These are phyloP conservation scores for Glomeris marginata DNA, from an alignment of 2,888 invertebrate genomes.

Conservation along the genomic window DNA sequence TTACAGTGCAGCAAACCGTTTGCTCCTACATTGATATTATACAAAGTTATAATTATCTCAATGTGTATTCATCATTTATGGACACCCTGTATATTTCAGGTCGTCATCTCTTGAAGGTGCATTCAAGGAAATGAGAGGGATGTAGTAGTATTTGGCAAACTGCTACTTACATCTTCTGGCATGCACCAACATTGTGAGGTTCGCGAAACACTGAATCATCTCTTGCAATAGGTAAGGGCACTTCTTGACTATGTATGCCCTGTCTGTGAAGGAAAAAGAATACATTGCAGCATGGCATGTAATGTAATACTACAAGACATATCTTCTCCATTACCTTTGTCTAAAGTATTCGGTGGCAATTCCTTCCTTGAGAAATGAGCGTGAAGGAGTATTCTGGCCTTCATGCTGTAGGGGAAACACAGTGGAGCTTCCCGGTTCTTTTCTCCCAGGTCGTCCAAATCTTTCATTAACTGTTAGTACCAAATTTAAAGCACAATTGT, in stretches of 20 bases:
- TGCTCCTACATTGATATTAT: no score
- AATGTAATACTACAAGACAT: slow-evolving; percentile 46
- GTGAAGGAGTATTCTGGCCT: slow-evolving; percentile 82
- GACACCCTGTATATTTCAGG: no score
- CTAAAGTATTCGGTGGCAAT: slow-evolving; percentile 59
- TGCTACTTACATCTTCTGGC: slow-evolving; percentile 69
- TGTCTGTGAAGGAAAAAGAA: slow-evolving; percentile 21
- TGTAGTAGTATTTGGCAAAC: no score
- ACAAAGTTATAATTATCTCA: no score
- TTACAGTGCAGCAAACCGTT: no score
- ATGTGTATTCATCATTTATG: no score
- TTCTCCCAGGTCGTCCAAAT: slow-evolving; percentile 78
- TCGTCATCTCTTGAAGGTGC: no score
- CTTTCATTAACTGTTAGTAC: slow-evolving; percentile 61
- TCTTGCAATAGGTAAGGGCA: slow-evolving; percentile 92
- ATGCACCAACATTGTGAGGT: slow-evolving; percentile 78
- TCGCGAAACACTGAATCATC: slow-evolving; percentile 91
- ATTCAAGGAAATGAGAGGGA: no score
- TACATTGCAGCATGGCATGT: background rate
- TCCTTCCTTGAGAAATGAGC: slow-evolving; percentile 81
- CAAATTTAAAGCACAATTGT: slow-evolving; percentile 7
- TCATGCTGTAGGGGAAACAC: slow-evolving; percentile 71
- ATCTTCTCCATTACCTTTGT: slow-evolving; percentile 68
- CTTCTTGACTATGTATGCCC: slow-evolving; percentile 43
- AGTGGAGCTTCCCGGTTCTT: slow-evolving; percentile 93